Evolutionary conservation across 2,113 vertebrate species (phyloP).

Genomic region (Semnopithecus entellus): DNA sequence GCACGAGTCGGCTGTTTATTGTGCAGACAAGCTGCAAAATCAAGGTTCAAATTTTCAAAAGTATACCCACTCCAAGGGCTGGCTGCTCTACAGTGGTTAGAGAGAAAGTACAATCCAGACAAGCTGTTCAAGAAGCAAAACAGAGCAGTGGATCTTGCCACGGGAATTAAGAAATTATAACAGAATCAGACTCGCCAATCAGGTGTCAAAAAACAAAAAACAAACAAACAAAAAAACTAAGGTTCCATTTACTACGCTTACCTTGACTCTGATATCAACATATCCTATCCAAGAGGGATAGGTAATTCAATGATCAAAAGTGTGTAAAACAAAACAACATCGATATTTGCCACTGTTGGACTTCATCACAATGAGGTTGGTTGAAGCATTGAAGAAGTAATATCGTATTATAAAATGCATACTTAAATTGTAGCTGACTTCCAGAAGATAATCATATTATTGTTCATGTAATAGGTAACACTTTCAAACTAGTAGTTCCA

Average conservation of each 20-base stretch:
- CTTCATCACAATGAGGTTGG: conserved; percentile 8
- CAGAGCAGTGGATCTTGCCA: background rate
- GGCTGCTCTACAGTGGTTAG: background rate
- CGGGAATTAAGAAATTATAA: background rate
- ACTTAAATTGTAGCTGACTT: background rate
- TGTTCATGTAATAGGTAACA: background rate
- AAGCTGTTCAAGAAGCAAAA: background rate
- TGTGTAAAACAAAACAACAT: conserved; percentile 16
- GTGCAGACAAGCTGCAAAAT: conserved; percentile 39
- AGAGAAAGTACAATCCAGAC: background rate
- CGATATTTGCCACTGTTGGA: background rate
- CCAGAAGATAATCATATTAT: background rate
- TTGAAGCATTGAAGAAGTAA: background rate
- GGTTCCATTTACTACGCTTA: background rate
- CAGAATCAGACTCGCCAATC: background rate
- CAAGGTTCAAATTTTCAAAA: conserved; percentile 43
- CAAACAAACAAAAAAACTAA: background rate
- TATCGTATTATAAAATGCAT: background rate
- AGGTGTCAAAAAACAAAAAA: background rate
- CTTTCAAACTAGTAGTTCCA: background rate
- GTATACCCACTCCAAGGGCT: background rate
- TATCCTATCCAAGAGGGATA: background rate
- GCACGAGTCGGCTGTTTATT: conserved; percentile 6
- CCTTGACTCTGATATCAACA: background rate
- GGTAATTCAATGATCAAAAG: background rate